Conservation (phyloP, 2,113 vertebrate genomes). For the Oryctolagus cuniculus region DNA sequence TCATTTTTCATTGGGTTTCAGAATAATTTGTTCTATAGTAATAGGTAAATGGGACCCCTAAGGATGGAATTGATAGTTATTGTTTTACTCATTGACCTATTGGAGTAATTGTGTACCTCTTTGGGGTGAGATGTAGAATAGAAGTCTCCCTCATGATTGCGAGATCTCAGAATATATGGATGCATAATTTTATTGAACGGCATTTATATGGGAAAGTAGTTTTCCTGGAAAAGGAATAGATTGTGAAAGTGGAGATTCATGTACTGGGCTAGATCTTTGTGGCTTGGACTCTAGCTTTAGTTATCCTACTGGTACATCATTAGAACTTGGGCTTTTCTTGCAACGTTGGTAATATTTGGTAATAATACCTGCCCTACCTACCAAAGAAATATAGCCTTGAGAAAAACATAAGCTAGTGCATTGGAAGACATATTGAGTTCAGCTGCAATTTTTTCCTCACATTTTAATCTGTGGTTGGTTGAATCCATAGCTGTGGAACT, state of each 20-base stretch:
- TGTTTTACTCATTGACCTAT: constrained; percentile 18
- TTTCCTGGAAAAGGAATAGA: background rate
- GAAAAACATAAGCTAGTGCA: background rate
- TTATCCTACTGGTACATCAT: background rate
- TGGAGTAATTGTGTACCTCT: background rate
- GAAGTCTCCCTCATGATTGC: background rate
- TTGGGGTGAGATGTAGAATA: background rate
- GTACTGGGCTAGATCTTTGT: background rate
- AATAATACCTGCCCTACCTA: background rate
- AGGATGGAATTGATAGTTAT: background rate
- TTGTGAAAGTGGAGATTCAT: background rate
- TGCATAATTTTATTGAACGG: background rate
- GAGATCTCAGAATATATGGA: background rate
- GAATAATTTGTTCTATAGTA: constrained; percentile 35
- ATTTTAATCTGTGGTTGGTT: no score
- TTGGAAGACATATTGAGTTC: background rate
- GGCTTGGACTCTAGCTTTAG: background rate
- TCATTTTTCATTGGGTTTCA: constrained; percentile 22
- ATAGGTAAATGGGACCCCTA: background rate
- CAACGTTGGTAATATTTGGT: constrained; percentile 13
- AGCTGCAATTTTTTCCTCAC: no score
- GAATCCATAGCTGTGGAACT: no score
- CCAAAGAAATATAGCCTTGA: background rate
- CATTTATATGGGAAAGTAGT: background rate
- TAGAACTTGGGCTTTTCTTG: background rate